Conservation (phyloP, 1,140 invertebrate species). For the Bombyx mandarina region DNA sequence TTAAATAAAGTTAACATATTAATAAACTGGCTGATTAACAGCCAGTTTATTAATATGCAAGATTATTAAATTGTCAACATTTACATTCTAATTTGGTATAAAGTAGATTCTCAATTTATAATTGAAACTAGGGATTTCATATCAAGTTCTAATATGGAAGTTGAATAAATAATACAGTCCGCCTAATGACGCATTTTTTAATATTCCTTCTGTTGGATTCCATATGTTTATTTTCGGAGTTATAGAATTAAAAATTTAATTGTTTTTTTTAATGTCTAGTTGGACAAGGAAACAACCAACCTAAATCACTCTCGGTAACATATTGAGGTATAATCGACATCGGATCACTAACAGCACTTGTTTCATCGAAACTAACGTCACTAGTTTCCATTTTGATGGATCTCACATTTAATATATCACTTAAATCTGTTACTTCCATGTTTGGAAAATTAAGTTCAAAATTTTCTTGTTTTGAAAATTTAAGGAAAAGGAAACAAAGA, state of each 20-base stretch:
- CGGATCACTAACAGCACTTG: constrained; percentile 35
- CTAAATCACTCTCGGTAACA: constrained; percentile 56
- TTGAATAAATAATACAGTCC: too few relatives aligned
- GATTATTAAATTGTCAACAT: too few relatives aligned
- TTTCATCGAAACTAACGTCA: constrained; percentile 37
- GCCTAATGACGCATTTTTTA: too few relatives aligned
- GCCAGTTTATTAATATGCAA: too few relatives aligned
- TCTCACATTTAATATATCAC: constrained; percentile 49
- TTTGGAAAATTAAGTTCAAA: constrained; percentile 6
- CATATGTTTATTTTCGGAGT: too few relatives aligned
- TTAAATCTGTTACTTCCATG: constrained; percentile 57
- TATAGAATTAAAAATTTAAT: background rate
- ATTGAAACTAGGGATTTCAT: too few relatives aligned
- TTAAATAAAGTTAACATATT: too few relatives aligned
- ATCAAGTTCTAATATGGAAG: too few relatives aligned
- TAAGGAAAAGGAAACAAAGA: constrained; percentile 16
- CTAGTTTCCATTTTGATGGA: constrained; percentile 57
- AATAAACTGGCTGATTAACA: too few relatives aligned
- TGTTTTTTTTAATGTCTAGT: background rate
- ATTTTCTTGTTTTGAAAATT: constrained; percentile 3
- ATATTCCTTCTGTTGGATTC: too few relatives aligned
- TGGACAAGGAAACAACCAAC: constrained; percentile 24
- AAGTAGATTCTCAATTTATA: too few relatives aligned
- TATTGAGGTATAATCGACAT: constrained; percentile 59
- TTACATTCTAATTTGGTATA: too few relatives aligned